These are phyloP conservation scores for Halictus ligatus DNA, from an alignment of 2,888 invertebrate genomes.

Conservation along the genomic window DNA sequence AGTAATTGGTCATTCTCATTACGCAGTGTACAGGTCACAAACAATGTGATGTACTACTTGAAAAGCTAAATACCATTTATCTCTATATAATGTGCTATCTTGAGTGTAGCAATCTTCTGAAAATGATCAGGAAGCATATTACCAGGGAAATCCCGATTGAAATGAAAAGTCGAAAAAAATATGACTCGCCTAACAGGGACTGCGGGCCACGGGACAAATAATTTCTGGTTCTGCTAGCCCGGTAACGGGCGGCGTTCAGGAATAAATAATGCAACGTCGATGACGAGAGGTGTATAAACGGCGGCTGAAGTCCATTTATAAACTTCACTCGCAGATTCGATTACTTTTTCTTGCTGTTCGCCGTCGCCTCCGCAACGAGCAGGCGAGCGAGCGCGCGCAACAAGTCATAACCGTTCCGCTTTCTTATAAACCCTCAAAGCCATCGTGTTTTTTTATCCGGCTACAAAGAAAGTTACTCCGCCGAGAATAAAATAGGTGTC, in stretches of 20 bases:
- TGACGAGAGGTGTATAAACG: background rate
- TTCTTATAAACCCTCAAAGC: constrained; percentile 44
- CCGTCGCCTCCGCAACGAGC: background rate
- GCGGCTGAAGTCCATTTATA: background rate
- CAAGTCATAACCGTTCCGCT: constrained; percentile 34
- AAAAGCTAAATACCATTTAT: no score
- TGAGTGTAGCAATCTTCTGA: no score
- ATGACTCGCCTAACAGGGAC: background rate
- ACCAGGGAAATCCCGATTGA: no score
- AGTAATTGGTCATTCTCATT: no score
- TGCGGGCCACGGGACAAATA: background rate
- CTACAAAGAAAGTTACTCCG: constrained; percentile 62
- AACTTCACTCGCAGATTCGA: background rate
- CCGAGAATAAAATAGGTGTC: constrained; percentile 56
- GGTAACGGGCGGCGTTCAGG: background rate
- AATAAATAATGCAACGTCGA: background rate
- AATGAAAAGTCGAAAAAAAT: background rate
- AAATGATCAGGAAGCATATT: background rate
- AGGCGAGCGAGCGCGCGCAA: background rate
- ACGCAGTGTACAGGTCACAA: no score
- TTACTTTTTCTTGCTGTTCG: constrained; percentile 11
- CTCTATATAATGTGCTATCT: no score
- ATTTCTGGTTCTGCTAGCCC: background rate
- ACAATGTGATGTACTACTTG: no score
- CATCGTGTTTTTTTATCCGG: constrained; percentile 41